Percentiles rank a stretch among this genome's conserved stretches.
Conservation (phyloP, 2,797 vertebrate genomes). For the Valencia hispanica region DNA sequence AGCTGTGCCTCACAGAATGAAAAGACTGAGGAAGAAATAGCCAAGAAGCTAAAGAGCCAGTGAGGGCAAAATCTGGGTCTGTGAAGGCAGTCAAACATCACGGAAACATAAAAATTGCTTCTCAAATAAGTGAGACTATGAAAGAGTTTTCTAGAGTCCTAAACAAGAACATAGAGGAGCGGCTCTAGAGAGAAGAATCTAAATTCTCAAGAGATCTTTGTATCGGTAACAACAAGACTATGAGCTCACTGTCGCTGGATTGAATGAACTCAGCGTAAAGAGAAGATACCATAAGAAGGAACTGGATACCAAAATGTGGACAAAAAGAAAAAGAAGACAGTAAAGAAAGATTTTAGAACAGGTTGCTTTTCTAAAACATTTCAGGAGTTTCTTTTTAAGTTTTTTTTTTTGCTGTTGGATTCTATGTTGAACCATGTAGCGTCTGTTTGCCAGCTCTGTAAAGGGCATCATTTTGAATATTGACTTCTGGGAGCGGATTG, state of each 20-base stretch:
- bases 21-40: slow-evolving; percentile 35
- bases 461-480: slow-evolving; percentile 34
- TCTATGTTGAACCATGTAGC: slow-evolving; percentile 44
- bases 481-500: slow-evolving; percentile 18
- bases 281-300: slow-evolving; percentile 36
- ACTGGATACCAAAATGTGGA: slow-evolving; percentile 43
- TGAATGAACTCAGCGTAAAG: slow-evolving; percentile 58
- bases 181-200: slow-evolving; percentile 37
- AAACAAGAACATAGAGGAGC: slow-evolving; percentile 12
- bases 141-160: slow-evolving; percentile 2
- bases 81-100: slow-evolving; percentile 20
- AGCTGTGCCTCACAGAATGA: slow-evolving; percentile 65
- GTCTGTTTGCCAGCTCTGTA: slow-evolving; percentile 12
- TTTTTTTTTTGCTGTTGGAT: not conserved
- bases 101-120: slow-evolving; percentile 14
- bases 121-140: slow-evolving; percentile 22
- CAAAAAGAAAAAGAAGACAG: slow-evolving; percentile 38
- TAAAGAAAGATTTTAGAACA: slow-evolving; percentile 30
- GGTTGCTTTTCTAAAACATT: slow-evolving; percentile 5
- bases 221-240: slow-evolving; percentile 62
- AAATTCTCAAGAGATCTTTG: slow-evolving; percentile 51
- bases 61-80: slow-evolving; percentile 40
- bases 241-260: slow-evolving; percentile 55
- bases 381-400: not conserved
- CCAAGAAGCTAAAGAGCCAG: slow-evolving; percentile 46